Conservation (phyloP, 2,113 vertebrate genomes). For the Podilymbus podiceps region DNA sequence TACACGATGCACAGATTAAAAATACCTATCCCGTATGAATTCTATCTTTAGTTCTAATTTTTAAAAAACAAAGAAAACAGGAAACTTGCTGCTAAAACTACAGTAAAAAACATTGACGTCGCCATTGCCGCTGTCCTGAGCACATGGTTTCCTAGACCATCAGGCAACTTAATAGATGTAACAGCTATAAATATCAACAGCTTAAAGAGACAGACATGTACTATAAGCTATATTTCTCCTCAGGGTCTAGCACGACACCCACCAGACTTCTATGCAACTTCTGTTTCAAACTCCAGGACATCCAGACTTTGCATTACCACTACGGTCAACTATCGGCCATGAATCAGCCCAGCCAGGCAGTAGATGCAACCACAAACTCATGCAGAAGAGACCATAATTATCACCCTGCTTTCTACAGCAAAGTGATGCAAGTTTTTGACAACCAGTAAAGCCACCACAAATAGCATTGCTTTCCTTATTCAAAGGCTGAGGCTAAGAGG, state of each 20-base stretch:
- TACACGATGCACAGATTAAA: not conserved
- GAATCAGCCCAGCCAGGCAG: not conserved
- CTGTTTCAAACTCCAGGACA: not conserved
- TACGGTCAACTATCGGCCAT: not conserved
- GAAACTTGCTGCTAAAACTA: not conserved
- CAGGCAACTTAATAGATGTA: not conserved
- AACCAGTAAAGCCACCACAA: not conserved
- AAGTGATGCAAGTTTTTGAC: not conserved
- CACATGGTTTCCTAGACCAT: not conserved
- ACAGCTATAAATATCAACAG: not conserved
- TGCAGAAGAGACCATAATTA: not conserved
- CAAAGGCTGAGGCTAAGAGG: not conserved
- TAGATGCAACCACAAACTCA: not conserved
- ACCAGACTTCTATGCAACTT: not conserved
- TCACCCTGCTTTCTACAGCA: not conserved
- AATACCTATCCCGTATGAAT: not conserved
- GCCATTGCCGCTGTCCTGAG: not conserved
- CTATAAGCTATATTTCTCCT: not conserved
- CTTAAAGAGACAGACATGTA: not conserved
- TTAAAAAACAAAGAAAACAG: not conserved
- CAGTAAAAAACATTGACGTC: not conserved
- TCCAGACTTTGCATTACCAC: fast-evolving
- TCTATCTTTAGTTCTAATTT: not conserved
- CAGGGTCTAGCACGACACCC: not conserved
- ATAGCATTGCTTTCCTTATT: not conserved